Evolutionary conservation across 2,113 vertebrate genomes (phyloP), one percentile per base, ranked within the genome.

Genomic region (Datnioides undecimradiatus): DNA sequence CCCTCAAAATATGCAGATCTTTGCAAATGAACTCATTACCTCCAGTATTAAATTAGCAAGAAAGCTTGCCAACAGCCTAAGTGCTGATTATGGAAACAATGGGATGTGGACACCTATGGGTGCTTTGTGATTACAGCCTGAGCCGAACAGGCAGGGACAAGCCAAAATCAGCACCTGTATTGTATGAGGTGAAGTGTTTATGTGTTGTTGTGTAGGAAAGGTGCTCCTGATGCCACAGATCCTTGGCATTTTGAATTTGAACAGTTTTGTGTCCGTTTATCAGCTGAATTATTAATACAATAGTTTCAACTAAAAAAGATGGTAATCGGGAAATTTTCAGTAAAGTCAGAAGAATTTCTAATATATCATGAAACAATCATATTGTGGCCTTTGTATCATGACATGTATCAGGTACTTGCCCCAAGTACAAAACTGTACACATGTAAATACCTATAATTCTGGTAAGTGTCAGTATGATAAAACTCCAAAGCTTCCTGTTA

Each of bases 21-120:
- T 72, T 82, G 87, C 84, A 87, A 88, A 91, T 80, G 14, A 90
- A 77, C 65, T 59, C 60, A 87, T 88, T 89, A 85, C 58, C 65
- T 65, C 23, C 38, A 25, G 60, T 76, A 75, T 86, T 62, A 78
- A 88, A 85, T 85, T 73, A 90, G 75, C 29, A 1, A 41, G 59
- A 81, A 62, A 76, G 74, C 68, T 52, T 80, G 48, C 79, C 43
- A 64, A 74, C 67, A 69, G 67, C 64, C 27, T 76, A 64, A 88
- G 45, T 77, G 72, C 76, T 84, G 80, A 86, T 83, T 84, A 85
- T 54, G 29, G 51, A 19, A 87, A 85, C 74, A 78, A 83, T 67
- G 66, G 73, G 71, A 75, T 31, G 21, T 36, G 48, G 70, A 67
- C 66, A 79, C 67, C 74, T 75, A 66, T 64, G 74, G 75, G 60